phyloP scores from a whole-genome alignment of 2,888 invertebrate genomes.

The Nipponacmea schrenckii region DNA sequence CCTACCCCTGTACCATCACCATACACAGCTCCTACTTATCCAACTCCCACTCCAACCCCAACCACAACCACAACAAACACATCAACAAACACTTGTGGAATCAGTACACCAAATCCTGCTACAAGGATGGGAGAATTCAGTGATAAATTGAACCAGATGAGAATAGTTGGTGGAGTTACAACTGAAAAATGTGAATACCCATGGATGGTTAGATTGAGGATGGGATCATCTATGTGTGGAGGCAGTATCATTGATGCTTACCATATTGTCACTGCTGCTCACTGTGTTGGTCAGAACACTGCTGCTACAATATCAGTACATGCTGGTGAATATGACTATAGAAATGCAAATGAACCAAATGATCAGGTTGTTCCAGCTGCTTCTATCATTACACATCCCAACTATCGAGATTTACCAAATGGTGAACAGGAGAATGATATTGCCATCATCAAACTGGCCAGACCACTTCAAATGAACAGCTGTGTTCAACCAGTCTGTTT shows the following conservation, averaged over 20 bases:
- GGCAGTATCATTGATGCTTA: slow-evolving; percentile 1
- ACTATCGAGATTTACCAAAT: neutral
- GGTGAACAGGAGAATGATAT: slow-evolving; percentile 7
- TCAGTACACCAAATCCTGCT: neutral
- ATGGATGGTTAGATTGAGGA: neutral
- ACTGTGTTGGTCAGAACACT: neutral
- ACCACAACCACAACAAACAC: neutral
- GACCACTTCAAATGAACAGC: neutral
- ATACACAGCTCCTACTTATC: neutral
- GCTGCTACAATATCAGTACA: neutral
- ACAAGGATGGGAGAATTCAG: slow-evolving; percentile 1
- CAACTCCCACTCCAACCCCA: neutral
- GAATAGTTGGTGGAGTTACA: neutral
- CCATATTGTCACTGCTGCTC: neutral
- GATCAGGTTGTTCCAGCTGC: neutral
- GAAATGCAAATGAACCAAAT: neutral
- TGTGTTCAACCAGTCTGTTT: slow-evolving; percentile 4
- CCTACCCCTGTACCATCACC: neutral
- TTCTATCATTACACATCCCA: neutral
- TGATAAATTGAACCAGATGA: neutral
- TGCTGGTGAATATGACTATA: slow-evolving; percentile 6
- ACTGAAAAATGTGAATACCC: slow-evolving; percentile 4
- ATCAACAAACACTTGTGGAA: neutral
- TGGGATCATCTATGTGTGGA: neutral
- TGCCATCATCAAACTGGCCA: neutral